Evolutionary conservation across 2,888 invertebrate species (phyloP), one percentile per base, ranked within the genome.

Genomic region (Orthonychiurus folsomi): DNA sequence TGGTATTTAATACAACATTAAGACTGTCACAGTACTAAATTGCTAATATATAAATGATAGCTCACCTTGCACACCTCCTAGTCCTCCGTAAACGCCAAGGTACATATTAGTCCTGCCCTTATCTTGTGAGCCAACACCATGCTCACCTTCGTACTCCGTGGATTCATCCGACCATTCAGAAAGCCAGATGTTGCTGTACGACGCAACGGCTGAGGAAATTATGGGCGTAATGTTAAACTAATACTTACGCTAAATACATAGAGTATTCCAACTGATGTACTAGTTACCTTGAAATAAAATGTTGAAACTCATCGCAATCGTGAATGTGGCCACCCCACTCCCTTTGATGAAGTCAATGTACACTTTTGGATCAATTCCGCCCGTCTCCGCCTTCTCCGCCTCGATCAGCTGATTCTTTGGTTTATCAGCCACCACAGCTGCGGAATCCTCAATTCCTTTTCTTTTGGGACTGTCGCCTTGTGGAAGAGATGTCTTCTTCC

Each of bases 131-230:
- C 37, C 57, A 3, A 5, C 37, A n/a, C n/a, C n/a, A n/a, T n/a
- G n/a, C 3, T 27, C 28, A 5, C 15, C 12, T 47, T 27, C 57
- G 2, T 57, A 27, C 12, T 12, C 3, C 3, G 57, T 57, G 3
- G 57, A 3, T 23, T 50, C 18, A 23, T 28, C 12, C 3, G 59
- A n/a, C 59, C 59, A 59, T 2, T 59, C 26, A 18, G 59, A 59
- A 23, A 59, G 50, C 59, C 59, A 59, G 12, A 59, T 50, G 50
- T 59, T 59, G 50, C 59, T 59, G 59, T 59, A 59, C 2, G 59
- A 27, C 3, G 23, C 23, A 3, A 59, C 24, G 9, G 24, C 59
- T n/a, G 24, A 24, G 24, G 26, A 5, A 55, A n/a, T n/a, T n/a
- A n/a, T n/a, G n/a, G n/a, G n/a, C n/a, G n/a, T 55, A 55, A 23